These are phyloP conservation scores for Sebastes diploproa DNA, from an alignment of 2,797 vertebrate species.

Conservation along the genomic window DNA sequence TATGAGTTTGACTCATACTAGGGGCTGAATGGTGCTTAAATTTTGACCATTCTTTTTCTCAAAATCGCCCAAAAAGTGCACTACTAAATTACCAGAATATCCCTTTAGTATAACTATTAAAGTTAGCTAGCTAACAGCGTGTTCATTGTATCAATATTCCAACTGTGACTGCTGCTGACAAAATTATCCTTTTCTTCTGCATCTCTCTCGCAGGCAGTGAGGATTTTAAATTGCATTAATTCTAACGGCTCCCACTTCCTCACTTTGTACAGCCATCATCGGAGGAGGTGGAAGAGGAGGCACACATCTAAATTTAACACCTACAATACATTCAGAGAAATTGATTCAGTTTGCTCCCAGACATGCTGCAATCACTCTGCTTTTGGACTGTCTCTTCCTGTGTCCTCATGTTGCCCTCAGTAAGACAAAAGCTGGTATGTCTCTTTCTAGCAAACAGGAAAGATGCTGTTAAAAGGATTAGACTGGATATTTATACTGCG, in stretches of 20 bases:
- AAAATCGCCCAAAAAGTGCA: neutral
- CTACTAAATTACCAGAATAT: neutral
- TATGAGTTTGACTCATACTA: too few species aligned
- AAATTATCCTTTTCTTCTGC: neutral
- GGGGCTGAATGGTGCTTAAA: too few species aligned
- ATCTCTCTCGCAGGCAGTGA: neutral
- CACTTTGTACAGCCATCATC: neutral
- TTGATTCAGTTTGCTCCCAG: constrained; percentile 6
- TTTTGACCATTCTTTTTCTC: neutral
- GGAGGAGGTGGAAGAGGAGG: neutral
- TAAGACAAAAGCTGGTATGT: neutral
- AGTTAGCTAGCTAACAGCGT: neutral
- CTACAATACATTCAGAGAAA: neutral
- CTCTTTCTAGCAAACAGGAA: neutral
- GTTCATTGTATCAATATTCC: neutral
- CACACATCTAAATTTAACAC: constrained; percentile 7
- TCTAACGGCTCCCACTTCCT: neutral
- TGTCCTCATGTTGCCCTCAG: constrained; percentile 14
- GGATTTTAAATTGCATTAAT: neutral
- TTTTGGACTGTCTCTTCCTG: neutral
- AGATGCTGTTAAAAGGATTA: constrained; percentile 16
- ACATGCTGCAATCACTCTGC: constrained; percentile 10
- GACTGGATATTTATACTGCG: neutral
- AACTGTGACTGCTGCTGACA: neutral
- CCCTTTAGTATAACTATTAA: neutral